Conservation (phyloP, 2,888 invertebrate genomes). For the Hyles lineata region DNA sequence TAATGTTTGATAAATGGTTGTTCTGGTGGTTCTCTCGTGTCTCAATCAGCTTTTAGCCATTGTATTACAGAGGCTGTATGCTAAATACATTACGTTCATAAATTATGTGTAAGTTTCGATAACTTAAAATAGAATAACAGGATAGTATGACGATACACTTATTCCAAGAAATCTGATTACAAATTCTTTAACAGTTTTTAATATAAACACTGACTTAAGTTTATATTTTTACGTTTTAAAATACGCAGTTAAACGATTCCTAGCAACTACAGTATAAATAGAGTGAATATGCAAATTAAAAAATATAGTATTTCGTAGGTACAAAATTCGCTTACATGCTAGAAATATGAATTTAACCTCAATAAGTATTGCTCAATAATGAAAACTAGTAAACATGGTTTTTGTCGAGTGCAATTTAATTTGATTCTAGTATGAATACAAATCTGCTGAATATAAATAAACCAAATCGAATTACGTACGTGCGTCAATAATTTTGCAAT, state of each 20-base stretch:
- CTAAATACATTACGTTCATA: too few species aligned
- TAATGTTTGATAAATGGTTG: too few species aligned
- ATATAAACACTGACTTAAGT: background rate
- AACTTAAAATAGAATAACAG: too few species aligned
- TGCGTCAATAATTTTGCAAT: background rate
- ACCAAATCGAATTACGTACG: background rate
- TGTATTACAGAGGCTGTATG: too few species aligned
- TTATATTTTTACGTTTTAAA: background rate
- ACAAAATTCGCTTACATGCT: too few species aligned
- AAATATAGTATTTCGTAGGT: too few species aligned
- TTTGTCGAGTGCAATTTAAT: conserved; percentile 9
- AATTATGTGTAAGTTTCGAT: too few species aligned
- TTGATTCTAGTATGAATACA: background rate
- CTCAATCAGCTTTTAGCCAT: too few species aligned
- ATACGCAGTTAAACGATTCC: background rate
- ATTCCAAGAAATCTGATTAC: background rate
- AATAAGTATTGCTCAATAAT: background rate
- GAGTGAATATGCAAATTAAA: background rate
- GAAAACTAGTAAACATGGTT: background rate
- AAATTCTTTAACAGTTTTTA: background rate
- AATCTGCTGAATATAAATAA: background rate
- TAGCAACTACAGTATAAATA: background rate
- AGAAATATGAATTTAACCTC: too few species aligned
- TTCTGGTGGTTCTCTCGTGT: too few species aligned
- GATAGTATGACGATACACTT: background rate